Conservation (phyloP, 2,888 invertebrate species). For the Zhengitettix transpicula region DNA sequence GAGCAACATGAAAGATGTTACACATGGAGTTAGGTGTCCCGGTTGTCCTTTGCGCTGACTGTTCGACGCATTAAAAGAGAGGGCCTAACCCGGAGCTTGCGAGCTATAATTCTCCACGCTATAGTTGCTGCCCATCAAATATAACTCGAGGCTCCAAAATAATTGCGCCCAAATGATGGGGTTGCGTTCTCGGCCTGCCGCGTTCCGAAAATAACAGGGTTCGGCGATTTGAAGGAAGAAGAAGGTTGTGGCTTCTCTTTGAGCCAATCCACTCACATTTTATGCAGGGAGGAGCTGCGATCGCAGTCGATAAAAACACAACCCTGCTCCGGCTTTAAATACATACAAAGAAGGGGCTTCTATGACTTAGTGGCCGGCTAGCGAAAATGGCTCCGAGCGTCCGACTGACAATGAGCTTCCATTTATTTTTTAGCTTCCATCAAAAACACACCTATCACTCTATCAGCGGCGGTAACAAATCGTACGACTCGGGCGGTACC, state of each 20-base stretch:
- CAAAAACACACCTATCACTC: slow-evolving; percentile 6
- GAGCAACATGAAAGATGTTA: too few relatives aligned
- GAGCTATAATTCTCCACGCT: slow-evolving; percentile 4
- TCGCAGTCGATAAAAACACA: not conserved
- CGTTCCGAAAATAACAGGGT: slow-evolving; percentile 9
- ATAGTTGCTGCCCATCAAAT: slow-evolving; percentile 10
- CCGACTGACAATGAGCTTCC: not conserved
- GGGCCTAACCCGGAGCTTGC: slow-evolving; percentile 3
- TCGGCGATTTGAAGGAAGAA: slow-evolving; percentile 5
- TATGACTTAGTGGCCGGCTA: not conserved
- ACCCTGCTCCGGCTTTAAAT: too few relatives aligned
- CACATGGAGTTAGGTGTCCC: too few relatives aligned
- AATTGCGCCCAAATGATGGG: slow-evolving; percentile 14
- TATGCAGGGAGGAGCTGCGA: slow-evolving; percentile 6
- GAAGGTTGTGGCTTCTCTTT: slow-evolving; percentile 3
- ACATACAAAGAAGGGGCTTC: not conserved
- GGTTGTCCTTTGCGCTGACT: too few relatives aligned
- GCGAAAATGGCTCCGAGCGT: not conserved
- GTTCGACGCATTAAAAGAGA: too few relatives aligned
- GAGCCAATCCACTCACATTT: slow-evolving; percentile 9
- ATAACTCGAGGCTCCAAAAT: slow-evolving; percentile 12
- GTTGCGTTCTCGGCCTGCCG: slow-evolving; percentile 7
- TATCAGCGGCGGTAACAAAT: not conserved
- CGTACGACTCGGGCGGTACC: not conserved
- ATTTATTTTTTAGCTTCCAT: not conserved